Conservation (phyloP, 2,113 vertebrate genomes). For the Tylochromis polylepis region DNA sequence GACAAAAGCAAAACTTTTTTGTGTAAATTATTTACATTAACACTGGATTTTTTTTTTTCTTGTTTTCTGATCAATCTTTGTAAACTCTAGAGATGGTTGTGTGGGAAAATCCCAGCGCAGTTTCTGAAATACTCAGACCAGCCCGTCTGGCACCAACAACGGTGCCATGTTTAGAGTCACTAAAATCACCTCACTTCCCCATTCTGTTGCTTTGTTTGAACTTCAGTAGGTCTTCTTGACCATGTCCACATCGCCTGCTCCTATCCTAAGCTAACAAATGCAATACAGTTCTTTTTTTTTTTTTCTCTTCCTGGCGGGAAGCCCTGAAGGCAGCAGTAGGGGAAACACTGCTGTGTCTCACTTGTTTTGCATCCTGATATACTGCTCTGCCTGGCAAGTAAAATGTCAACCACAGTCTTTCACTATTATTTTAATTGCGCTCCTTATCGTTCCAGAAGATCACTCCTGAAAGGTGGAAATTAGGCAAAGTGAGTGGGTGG, state of each 20-base stretch:
- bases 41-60: no score
- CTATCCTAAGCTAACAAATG: not conserved
- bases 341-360: not conserved
- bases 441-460: constrained; percentile 10
- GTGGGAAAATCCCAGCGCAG: not conserved
- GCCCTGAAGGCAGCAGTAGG: not conserved
- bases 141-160: not conserved
- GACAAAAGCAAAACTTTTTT: no score
- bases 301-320: accelerated
- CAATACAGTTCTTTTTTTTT: not conserved
- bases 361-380: not conserved
- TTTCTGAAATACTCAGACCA: not conserved
- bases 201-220: not conserved
- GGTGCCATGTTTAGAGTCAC: not conserved
- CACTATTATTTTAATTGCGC: constrained; percentile 6
- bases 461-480: constrained; percentile 32
- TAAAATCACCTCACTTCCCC: not conserved
- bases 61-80: no score
- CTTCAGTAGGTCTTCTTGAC: not conserved
- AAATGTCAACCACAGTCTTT: not conserved
- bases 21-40: no score
- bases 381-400: not conserved
- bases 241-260: not conserved
- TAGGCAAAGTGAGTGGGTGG: constrained; percentile 11
- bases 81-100: no score